Base-by-base conservation (phyloP, 1,140 invertebrate species). In the Oryctes rhinoceros region DNA sequence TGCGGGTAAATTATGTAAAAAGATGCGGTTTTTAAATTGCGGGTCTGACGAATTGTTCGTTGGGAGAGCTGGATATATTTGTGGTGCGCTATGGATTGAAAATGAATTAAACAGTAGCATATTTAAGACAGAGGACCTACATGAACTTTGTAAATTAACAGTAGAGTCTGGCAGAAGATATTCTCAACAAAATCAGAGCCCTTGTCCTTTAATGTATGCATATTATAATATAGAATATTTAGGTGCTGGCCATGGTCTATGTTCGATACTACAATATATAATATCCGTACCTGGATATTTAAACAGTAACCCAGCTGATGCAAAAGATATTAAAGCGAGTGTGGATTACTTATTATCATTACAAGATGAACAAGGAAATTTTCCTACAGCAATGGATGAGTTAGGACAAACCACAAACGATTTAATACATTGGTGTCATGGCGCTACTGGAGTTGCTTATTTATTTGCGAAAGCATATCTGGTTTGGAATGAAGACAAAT, bases 391-490 rank as follows among this genome's bases (percentile, higher is more conserved):
- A 3, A 90, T 94, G 85, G 94, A 95, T 86, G 94, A 96, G 87
- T 83, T 93, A 65, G 87, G 90, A 81, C 81, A 87, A 4, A 85
- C 87, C 35, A 83, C 84, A 20, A 90, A 94, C 53, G 92, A 95
- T 81, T 85, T 97, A 2, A 91, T 97, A 4, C 96, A 97, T 85
- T 97, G 95, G 95, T 97, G 96, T 88, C 95, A 97, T 88, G 96
- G 96, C 1, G 95, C 95, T 44, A 93, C 95, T 71, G 94, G 95
- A 9, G 91, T 93, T 1, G 88, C 96, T 9, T 96, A 96, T 86
- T 85, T 96, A 24, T 90, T 97, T 89, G 95, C 94, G 2, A 95
- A 93, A 88, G 95, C 96, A 0, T 96, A 94, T 87, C 84, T 93
- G 4, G 85, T 92, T 3, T 96, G 92, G 88, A 91, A 93, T 80